These are phyloP conservation scores for Limnephilus marmoratus DNA, from an alignment of 2,888 invertebrate genomes.

Conservation along the genomic window DNA sequence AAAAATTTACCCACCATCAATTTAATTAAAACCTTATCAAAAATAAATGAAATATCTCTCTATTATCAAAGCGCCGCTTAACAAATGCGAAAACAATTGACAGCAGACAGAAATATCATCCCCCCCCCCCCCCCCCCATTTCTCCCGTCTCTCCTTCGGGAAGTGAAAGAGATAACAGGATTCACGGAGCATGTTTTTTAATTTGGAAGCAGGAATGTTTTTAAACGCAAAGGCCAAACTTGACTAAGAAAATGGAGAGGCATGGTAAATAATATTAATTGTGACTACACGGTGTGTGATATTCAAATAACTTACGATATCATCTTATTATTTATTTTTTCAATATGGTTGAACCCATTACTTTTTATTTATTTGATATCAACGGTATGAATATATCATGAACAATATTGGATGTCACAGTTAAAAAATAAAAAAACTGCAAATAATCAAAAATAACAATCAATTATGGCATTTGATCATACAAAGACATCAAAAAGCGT, in stretches of 20 bases:
- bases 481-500: no score
- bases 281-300: neutral
- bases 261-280: neutral
- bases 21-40: neutral
- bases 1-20: neutral
- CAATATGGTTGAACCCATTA: no score
- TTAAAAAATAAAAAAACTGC: no score
- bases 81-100: constrained; percentile 3
- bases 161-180: neutral
- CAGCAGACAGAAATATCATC: neutral
- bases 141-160: neutral
- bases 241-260: neutral
- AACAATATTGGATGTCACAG: no score
- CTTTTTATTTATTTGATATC: no score
- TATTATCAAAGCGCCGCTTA: neutral
- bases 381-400: no score
- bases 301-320: neutral
- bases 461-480: no score
- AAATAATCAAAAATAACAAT: no score
- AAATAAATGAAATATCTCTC: neutral
- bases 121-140: neutral
- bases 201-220: constrained; percentile 4
- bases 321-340: no score
- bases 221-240: constrained; percentile 8
- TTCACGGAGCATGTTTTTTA: neutral